Base-by-base conservation (phyloP, 2,888 invertebrate genomes). In the Strigamia transsilvanica region DNA sequence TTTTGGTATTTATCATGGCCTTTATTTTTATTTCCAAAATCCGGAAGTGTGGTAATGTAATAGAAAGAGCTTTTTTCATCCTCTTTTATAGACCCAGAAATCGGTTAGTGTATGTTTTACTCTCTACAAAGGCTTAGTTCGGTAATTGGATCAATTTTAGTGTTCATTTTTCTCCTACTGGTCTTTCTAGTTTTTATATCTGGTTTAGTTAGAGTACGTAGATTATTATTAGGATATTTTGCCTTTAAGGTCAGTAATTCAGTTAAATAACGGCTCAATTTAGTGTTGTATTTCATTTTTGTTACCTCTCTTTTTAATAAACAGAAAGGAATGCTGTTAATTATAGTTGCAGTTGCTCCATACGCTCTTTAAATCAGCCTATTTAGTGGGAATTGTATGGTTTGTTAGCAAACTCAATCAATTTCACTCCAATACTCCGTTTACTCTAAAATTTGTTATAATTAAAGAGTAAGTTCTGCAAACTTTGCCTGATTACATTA, bases 1-100 rank as follows among this genome's bases (percentile, higher is more conserved):
- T 42, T 42, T 42, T 10, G 42, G 15, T 46, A 15, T 46, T 46
- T 46, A 46, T 46, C 46, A 46, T 38, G 38, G 13, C 13, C 5
- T 46, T 46, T 46, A n/a, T n/a, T 46, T 46, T 46, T 46, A n/a
- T n/a, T 46, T 46, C n/a, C 5, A 3, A 46, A 46, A 46, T 46
- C 46, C 46, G 1, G 5, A 46, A 46, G n/a, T 46, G 46, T 46
- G 46, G 12, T 46, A 46, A 46, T 12, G 46, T 46, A 46, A 46
- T 46, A 46, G 46, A 46, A 46, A 10, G 15, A 46, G 7, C 46
- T 46, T n/a, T 46, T 46, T 46, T 46, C 15, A 46, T 46, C 46
- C 46, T 46, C 46, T 46, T 46, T 46, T 46, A 46, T 46, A 46
- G 46, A 46, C 46, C n/a, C 46, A 46, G 46, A 46, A n/a, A 46